phyloP scores from a whole-genome alignment of 2,113 vertebrate genomes.

The Caranx melampygus region DNA sequence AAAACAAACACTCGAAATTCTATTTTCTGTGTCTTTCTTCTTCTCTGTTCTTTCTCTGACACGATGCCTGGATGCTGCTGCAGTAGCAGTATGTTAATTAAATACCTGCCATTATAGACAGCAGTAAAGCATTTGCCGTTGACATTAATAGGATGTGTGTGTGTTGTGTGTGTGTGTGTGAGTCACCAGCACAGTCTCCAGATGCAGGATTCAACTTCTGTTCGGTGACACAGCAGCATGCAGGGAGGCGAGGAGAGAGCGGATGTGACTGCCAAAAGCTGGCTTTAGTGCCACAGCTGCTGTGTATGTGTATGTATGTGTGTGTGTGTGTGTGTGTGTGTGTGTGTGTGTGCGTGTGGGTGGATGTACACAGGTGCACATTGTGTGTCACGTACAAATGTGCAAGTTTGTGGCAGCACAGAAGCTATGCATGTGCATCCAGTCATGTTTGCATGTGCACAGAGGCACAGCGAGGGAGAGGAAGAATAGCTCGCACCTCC shows the following conservation, averaged over 20 bases:
- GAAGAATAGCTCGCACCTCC: conserved; percentile 56
- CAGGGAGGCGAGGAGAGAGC: conserved; percentile 36
- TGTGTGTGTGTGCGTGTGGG: conserved; percentile 24
- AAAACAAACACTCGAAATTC: conserved; percentile 6
- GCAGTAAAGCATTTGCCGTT: not conserved
- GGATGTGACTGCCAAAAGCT: conserved; percentile 59
- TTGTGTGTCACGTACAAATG: not conserved
- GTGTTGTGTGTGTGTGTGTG: conserved; percentile 35
- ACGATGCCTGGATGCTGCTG: conserved; percentile 1
- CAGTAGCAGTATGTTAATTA: conserved; percentile 17
- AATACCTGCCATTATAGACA: conserved; percentile 12
- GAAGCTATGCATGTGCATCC: not conserved
- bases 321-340: conserved; percentile 29
- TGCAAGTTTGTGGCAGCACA: conserved; percentile 6
- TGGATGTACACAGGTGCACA: conserved; percentile 31
- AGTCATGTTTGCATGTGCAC: conserved; percentile 18
- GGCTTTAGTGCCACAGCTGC: conserved; percentile 59
- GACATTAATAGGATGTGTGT: conserved; percentile 8
- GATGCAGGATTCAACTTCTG: conserved; percentile 56
- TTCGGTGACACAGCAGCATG: conserved; percentile 51
- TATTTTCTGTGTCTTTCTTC: conserved; percentile 12
- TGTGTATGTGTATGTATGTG: conserved; percentile 27
- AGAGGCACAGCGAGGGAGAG: conserved; percentile 47
- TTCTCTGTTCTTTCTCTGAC: conserved; percentile 17
- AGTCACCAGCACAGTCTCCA: conserved; percentile 50